Evolutionary conservation across 2,888 invertebrate genomes (phyloP), one percentile per base, ranked within the genome.

Genomic region (Agriopis marginaria): DNA sequence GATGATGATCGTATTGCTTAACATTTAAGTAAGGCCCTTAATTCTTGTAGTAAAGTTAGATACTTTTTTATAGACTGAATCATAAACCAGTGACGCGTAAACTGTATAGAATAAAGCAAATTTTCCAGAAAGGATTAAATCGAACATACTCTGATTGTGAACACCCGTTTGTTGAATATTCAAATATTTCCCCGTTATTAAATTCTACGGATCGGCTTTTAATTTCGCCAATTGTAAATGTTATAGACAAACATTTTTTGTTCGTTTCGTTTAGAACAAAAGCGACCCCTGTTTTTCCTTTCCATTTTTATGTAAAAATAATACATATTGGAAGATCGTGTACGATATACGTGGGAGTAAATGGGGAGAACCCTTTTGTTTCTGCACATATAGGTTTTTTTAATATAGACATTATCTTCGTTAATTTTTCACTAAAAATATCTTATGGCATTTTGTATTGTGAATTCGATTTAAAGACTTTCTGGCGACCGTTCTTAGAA

Each of bases 91-190:
- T 17, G 40, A 53, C 44, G 62, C 49, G 42, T 54, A 60, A 62
- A 56, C 45, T 42, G 51, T 63, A 59, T 49, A 68, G n/a, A 51
- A 61, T 54, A 63, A 66, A 66, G 54, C 54, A 45, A 54, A 66
- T 63, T 66, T 64, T 10, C 32, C 44, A 63, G 50, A 75, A 75
- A 70, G 69, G 79, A 79, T 81, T 81, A 77, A 79, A 81, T 82
- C 74, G 78, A 79, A 77, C 75, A 79, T 77, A 83, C 80, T 71
- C 75, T 71, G 74, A 77, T 70, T 66, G 75, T 68, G 77, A 75
- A 78, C 78, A 79, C 78, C 68, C 68, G 71, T 74, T 79, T 77
- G 79, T 81, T 82, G 81, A 85, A 85, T 84, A 86, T 86, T 85
- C 81, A 82, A 82, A 80, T 80, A 72, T 63, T 66, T 72, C 73